These are phyloP conservation scores for Triplophysa yarkandensis DNA, from an alignment of 2,797 vertebrate genomes.

Conservation along the genomic window DNA sequence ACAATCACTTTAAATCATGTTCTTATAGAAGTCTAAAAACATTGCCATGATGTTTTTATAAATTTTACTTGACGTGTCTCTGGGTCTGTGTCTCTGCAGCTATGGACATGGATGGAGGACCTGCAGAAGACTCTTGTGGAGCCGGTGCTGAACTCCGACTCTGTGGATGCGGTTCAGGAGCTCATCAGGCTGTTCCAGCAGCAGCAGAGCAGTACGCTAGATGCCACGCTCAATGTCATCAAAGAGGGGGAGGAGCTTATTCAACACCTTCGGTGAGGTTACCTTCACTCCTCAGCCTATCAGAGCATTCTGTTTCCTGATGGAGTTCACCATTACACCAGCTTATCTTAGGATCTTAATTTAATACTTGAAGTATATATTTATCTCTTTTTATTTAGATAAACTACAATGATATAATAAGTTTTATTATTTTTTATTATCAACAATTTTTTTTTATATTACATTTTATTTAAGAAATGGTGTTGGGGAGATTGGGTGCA, in stretches of 20 bases:
- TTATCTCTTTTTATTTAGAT: too few species aligned
- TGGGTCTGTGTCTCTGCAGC: slow-evolving; percentile 63
- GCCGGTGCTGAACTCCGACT: slow-evolving; percentile 85
- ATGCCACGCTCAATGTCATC: slow-evolving; percentile 95
- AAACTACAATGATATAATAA: too few species aligned
- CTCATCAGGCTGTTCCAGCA: slow-evolving; percentile 96
- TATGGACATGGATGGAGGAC: slow-evolving; percentile 98
- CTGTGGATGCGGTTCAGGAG: slow-evolving; percentile 92
- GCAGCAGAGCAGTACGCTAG: slow-evolving; percentile 95
- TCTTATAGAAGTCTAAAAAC: background rate
- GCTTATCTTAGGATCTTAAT: too few species aligned
- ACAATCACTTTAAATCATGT: slow-evolving; percentile 49
- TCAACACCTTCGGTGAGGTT: slow-evolving; percentile 91
- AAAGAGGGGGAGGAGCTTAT: slow-evolving; percentile 98
- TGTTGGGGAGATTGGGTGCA: background rate
- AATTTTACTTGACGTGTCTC: background rate
- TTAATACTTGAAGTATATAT: too few species aligned
- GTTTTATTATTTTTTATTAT: too few species aligned
- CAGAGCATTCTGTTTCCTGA: background rate
- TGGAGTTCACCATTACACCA: background rate
- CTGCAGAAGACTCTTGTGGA: slow-evolving; percentile 94
- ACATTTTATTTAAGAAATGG: background rate
- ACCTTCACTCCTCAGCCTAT: background rate
- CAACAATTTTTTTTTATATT: too few species aligned
- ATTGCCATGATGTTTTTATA: background rate